Percentiles rank a stretch among this genome's conserved stretches.
phyloP scores from a whole-genome alignment of 2,888 invertebrate species.

The Watsonalla cultraria region DNA sequence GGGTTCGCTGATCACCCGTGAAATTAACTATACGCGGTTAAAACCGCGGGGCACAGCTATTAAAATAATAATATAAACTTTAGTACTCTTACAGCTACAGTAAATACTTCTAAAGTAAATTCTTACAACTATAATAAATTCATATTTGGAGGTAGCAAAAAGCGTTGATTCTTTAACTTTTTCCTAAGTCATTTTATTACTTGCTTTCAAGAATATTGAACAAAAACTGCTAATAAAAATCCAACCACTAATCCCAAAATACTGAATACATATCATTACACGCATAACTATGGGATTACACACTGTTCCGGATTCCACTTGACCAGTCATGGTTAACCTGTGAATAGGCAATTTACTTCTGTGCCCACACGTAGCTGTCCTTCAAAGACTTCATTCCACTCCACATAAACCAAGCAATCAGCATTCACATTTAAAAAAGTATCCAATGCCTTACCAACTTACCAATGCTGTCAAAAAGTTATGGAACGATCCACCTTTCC shows the following conservation, averaged over 20 bases:
- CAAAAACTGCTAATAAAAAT: neutral
- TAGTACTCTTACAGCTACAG: too few relatives aligned
- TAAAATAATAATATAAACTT: too few relatives aligned
- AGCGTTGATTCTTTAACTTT: too few relatives aligned
- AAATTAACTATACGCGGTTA: too few relatives aligned
- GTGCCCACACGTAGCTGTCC: conserved; percentile 18
- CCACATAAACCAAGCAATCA: conserved; percentile 39
- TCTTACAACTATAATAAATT: too few relatives aligned
- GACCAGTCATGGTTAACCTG: conserved; percentile 24
- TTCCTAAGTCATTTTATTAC: neutral
- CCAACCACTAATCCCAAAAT: conserved; percentile 4
- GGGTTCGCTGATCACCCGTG: too few relatives aligned
- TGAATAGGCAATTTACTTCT: conserved; percentile 63
- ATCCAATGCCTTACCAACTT: conserved; percentile 21
- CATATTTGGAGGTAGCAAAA: too few relatives aligned
- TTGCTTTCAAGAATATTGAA: neutral
- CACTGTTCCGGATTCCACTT: conserved; percentile 37
- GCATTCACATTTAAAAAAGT: conserved; percentile 36
- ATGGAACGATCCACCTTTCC: neutral
- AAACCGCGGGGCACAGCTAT: too few relatives aligned
- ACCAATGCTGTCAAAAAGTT: neutral
- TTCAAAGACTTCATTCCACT: conserved; percentile 29
- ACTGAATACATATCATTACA: conserved; percentile 34
- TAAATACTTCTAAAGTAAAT: too few relatives aligned
- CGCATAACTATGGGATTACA: conserved; percentile 41